A percentile compares a stretch with the other conserved stretches of the same genome.
Conservation (phyloP, 2,797 vertebrate genomes). For the Bradypus variegatus region DNA sequence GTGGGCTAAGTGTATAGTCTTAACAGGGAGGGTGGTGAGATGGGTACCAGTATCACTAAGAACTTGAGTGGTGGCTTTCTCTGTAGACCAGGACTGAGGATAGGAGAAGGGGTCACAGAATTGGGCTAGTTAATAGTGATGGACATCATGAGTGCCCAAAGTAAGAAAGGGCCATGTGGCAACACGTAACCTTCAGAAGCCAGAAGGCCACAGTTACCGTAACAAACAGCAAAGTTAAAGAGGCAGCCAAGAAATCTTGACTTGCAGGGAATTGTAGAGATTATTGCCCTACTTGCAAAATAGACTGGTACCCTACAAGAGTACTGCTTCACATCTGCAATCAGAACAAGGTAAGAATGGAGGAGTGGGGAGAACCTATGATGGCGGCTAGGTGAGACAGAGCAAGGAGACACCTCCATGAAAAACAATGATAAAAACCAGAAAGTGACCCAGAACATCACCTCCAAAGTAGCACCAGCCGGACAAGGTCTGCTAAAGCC, state of each 20-base stretch:
- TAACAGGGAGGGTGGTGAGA: background rate
- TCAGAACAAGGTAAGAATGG: background rate
- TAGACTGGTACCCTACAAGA: background rate
- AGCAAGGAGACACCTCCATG: too few relatives aligned
- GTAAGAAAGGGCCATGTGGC: background rate
- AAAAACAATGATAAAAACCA: too few relatives aligned
- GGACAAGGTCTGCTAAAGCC: too few relatives aligned
- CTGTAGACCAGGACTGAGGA: background rate
- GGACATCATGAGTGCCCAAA: background rate
- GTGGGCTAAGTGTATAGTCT: background rate
- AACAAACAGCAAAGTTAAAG: background rate
- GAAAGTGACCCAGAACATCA: too few relatives aligned
- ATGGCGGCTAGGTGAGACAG: too few relatives aligned
- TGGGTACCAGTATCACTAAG: background rate
- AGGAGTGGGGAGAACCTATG: background rate
- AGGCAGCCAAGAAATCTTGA: background rate
- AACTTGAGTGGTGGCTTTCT: background rate
- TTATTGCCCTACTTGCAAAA: background rate
- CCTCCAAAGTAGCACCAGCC: too few relatives aligned
- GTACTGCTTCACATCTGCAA: background rate
- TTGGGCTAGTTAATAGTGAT: background rate
- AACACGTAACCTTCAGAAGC: background rate
- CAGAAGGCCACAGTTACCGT: background rate
- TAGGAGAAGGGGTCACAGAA: background rate
- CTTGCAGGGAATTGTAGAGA: background rate